phyloP scores from a whole-genome alignment of 2,797 vertebrate genomes.

The Strix occidentalis region DNA sequence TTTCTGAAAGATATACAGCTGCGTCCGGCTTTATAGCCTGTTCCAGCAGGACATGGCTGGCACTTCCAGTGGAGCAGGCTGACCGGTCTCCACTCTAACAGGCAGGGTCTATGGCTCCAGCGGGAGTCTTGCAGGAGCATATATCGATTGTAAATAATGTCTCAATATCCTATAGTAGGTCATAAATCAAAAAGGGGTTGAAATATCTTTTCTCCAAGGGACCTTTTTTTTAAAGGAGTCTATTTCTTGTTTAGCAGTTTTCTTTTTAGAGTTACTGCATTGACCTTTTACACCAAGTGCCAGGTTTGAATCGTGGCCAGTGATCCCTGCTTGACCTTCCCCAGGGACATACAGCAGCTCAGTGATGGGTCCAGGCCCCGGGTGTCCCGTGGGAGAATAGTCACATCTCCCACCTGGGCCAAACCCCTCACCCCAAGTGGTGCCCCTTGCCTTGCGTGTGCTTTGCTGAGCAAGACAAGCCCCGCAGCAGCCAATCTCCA shows the following conservation, averaged over 20 bases:
- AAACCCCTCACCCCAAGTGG: neutral
- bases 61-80: constrained; percentile 42
- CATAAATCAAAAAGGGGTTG: constrained; percentile 70
- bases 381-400: accelerated
- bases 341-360: neutral
- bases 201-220: constrained; percentile 65
- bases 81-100: constrained; percentile 39
- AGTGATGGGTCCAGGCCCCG: accelerated
- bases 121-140: constrained; percentile 56
- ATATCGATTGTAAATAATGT: constrained; percentile 74
- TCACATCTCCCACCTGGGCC: neutral
- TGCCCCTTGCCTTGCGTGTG: neutral
- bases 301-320: neutral
- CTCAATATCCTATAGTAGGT: constrained; percentile 71
- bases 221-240: constrained; percentile 33
- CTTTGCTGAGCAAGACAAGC: neutral
- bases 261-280: constrained; percentile 12
- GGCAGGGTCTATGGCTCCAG: constrained; percentile 62
- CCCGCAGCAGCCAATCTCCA: neutral
- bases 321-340: neutral
- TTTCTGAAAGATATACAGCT: constrained; percentile 65
- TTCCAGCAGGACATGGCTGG: constrained; percentile 48
- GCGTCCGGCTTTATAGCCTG: constrained; percentile 38
- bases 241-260: constrained; percentile 57
- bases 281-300: neutral